Base-by-base conservation (phyloP, 2,113 vertebrate species). In the Semicossyphus pulcher region DNA sequence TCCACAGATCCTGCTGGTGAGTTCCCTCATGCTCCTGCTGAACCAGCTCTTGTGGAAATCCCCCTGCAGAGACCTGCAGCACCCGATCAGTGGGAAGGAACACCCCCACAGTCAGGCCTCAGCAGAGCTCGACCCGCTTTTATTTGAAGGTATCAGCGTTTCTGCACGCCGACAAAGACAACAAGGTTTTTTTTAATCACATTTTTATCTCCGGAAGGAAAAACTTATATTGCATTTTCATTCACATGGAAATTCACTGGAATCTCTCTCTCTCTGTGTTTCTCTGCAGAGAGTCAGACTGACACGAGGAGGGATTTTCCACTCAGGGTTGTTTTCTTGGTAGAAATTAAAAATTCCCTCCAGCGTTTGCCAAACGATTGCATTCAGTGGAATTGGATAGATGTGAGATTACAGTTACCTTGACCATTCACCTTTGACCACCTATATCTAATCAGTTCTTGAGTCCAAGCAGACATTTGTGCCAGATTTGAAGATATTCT, bases 21-120 rank as follows among this genome's bases (percentile, higher is more conserved):
- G 20, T 34, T 15, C 41, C n/a, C 3, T 26, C 26, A 31, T 21
- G 10, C 41, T 45, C 7, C 51, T 39, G 7, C 34, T 80, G 29
- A 53, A 64, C 21, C 54, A 65, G 56, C 29, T 39, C 25, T 21
- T 31, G 69, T 86, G 86, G 88, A 90, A 90, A 88, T 88, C 76
- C 84, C 86, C 82, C 29, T 71, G 58, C 42, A 64, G 42, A 79
- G 47, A 1, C 41, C 41, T 44, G 70, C 54, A 26, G 54, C 23
- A 48, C 47, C 72, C 56, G 52, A 68, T 20, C 48, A 61, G 18
- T 31, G 44, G 10, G 16, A 57, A 32, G 14, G 62, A 64, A 86
- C 61, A 6, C 72, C 61, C 53, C 41, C 48, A 39, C n/a, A n/a
- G n/a, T 25, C 57, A 57, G 65, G 12, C 26, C 2, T 26, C 15